phyloP scores from a whole-genome alignment of 2,888 invertebrate species.

The Hirtodrosophila trivittata region DNA sequence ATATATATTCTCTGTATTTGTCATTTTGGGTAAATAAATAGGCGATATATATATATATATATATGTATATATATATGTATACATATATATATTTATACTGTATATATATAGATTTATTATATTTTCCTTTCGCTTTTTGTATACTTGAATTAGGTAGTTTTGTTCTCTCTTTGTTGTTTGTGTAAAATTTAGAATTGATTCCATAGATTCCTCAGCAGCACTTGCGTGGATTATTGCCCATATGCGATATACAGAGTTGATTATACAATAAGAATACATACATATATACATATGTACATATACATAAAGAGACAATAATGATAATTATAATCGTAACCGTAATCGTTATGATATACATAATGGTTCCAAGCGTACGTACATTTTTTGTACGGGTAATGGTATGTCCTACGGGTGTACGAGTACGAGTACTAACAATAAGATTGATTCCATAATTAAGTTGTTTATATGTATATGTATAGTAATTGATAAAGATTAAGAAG shows the following conservation, averaged over 20 bases:
- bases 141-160: constrained; percentile 64
- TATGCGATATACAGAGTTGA: constrained; percentile 50
- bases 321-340: constrained; percentile 35
- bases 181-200: constrained; percentile 76
- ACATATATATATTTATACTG: no score
- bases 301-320: constrained; percentile 48
- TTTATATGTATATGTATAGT: constrained; percentile 21
- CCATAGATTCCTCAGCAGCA: constrained; percentile 67
- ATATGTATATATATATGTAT: no score
- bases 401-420: constrained; percentile 34
- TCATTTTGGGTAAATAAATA: no score
- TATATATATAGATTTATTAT: constrained; percentile 48
- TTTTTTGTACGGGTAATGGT: constrained; percentile 10
- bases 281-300: constrained; percentile 37
- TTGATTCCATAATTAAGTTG: constrained; percentile 49
- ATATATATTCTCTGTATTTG: no score
- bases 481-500: constrained; percentile 47
- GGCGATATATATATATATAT: no score
- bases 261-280: constrained; percentile 46
- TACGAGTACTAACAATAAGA: constrained; percentile 66
- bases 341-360: constrained; percentile 51
- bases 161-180: constrained; percentile 51
- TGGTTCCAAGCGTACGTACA: constrained; percentile 39
- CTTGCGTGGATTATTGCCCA: constrained; percentile 76
- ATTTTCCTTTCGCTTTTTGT: constrained; percentile 44